Evolutionary conservation across 2,888 invertebrate species (phyloP), one percentile per base, ranked within the genome.

Genomic region (Polia nebulosa): DNA sequence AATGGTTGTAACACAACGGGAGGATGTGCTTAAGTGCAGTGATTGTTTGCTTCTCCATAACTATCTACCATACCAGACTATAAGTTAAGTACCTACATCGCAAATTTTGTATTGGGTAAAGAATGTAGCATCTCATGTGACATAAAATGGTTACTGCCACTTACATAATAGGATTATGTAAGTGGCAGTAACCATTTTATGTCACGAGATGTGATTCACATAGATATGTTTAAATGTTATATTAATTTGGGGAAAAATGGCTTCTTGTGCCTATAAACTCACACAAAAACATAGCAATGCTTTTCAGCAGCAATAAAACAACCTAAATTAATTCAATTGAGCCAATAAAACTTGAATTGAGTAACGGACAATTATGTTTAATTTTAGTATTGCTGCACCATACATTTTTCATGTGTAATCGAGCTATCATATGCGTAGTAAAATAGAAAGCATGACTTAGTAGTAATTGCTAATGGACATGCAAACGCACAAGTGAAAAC

Each of bases 391-490:
- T 51, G 39, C 44, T 20, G 51, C 22, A 61, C 27, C 17, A 55
- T 55, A 36, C n/a, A 47, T 15, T 41, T 72, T 47, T 22, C 13
- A 51, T 41, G 22, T 47, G 20, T 51, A 62, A 72, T 68, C 59
- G 55, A 66, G 45, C 39, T 41, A 53, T 20, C 25, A 34, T 44
- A 60, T 7, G 17, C 52, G 56, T 52, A 61, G 45, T 56, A 68
- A 66, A 78, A 80, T 65, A 72, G 81, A 81, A 81, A 81, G 76
- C 76, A 76, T 63, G 49, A 49, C 76, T 59, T 47, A n/a, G 2
- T 61, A 41, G 29, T 80, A 72, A 81, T 76, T 66, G 39, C 65
- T 56, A 25, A 66, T 49, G 51, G 36, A 62, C 78, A 80, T 81
- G 82, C 78, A 82, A 78, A 80, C 51, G 20, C 57, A 61, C 39